phyloP scores from a whole-genome alignment of 1,140 invertebrate genomes.

The Mamestra configurata region DNA sequence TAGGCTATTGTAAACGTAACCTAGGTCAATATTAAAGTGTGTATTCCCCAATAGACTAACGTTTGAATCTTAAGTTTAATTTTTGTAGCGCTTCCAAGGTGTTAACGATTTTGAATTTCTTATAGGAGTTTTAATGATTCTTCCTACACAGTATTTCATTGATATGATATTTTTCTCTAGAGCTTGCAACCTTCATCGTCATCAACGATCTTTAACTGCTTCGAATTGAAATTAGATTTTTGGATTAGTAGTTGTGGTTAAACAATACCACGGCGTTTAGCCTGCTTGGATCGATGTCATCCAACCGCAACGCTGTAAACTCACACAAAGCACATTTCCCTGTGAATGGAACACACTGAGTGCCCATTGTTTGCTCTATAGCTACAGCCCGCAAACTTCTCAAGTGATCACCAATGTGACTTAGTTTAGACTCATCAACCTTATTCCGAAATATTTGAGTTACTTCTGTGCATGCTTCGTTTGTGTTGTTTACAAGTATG shows the following conservation, averaged over 20 bases:
- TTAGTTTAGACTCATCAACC: not conserved
- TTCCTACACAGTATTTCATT: too few species aligned
- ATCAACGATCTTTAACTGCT: too few species aligned
- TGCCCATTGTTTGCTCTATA: constrained; percentile 23
- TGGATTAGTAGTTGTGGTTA: not conserved
- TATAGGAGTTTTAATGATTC: too few species aligned
- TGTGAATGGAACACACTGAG: constrained; percentile 32
- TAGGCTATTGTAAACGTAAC: not conserved
- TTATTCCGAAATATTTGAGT: not conserved
- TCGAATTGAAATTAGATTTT: not conserved
- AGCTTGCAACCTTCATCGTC: too few species aligned
- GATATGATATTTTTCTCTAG: too few species aligned
- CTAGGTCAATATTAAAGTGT: not conserved
- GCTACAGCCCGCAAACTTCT: constrained; percentile 6
- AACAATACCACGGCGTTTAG: not conserved
- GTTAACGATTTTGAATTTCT: too few species aligned
- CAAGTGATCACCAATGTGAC: constrained; percentile 4
- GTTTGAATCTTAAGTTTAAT: not conserved
- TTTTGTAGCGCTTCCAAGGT: not conserved
- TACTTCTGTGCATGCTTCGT: not conserved
- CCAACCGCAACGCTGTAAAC: constrained; percentile 13
- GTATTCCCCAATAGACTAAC: not conserved
- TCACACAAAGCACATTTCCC: constrained; percentile 45
- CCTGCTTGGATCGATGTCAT: constrained; percentile 10
- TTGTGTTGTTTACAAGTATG: not conserved